Evolutionary conservation across 2,888 invertebrate species (phyloP), one percentile per base, ranked within the genome.

Genomic region (Adela reaumurella): DNA sequence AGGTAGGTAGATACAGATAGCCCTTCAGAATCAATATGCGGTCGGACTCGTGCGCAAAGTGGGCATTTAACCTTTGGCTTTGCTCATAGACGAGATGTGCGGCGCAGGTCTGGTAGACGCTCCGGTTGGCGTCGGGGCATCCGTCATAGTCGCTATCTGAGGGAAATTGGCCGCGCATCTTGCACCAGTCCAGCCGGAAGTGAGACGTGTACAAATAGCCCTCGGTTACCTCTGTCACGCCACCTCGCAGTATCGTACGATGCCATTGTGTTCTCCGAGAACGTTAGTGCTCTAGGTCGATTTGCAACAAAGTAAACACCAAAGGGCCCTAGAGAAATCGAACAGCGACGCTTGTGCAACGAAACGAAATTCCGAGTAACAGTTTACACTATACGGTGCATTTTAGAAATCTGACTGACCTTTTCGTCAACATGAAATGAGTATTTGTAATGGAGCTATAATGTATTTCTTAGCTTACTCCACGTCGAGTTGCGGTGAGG

Each of bases 21-120:
- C 35, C 35, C 35, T 35, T 8, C 62, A 72, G 66, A 76, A 74
- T 76, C 76, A 76, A 76, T 76, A 74, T 64, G 62, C 59, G 59
- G 63, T 60, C 65, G 68, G 68, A 66, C 65, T 73, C 73, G 73
- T 71, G 73, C 67, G 61, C 70, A 69, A 73, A 74, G 71, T 74
- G 71, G 70, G 70, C 62, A 72, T 74, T 74, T 76, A 74, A 74
- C 48, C 45, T 48, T 29, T 42, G 46, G 43, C 46, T 64, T 61
- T 63, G 62, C n/a, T n/a, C n/a, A n/a, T n/a, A n/a, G n/a, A 66
- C 6, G 66, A 68, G 65, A 65, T 65, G 61, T 58, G 59, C 58
- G 57, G 62, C 62, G 62, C 67, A 58, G 14, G 61, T 66, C 66
- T 66, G 67, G 24, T 24, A 65, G 61, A 65, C 62, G 58, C 8